Percentiles rank a stretch among this genome's conserved stretches.
phyloP scores from a whole-genome alignment of 2,888 invertebrate genomes.

The Cancer borealis region DNA sequence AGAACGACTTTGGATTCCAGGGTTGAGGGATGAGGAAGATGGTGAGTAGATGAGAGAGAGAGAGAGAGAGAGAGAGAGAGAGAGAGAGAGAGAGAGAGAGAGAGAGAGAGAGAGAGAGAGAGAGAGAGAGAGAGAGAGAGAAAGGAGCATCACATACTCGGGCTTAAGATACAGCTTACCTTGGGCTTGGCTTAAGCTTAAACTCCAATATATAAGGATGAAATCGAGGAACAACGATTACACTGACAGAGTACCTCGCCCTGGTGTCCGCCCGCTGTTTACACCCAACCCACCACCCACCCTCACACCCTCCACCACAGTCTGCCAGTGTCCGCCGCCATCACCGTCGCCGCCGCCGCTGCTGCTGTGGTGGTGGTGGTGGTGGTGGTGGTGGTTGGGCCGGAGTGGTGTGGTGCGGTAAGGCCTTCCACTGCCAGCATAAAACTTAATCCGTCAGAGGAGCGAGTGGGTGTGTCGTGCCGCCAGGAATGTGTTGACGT shows the following conservation, averaged over 20 bases:
- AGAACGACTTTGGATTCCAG: neutral
- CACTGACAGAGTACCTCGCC: constrained; percentile 60
- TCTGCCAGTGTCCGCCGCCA: neutral
- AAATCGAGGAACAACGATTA: constrained; percentile 67
- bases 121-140: neutral
- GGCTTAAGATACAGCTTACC: constrained; percentile 32
- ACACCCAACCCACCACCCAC: neutral
- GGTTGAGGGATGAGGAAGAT: neutral
- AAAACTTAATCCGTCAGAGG: constrained; percentile 64
- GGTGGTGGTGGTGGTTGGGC: neutral
- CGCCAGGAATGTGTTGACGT: constrained; percentile 43
- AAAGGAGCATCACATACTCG: constrained; percentile 39
- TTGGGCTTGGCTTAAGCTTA: constrained; percentile 66
- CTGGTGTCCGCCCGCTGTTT: constrained; percentile 56
- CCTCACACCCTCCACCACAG: neutral
- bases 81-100: constrained; percentile 44
- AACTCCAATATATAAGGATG: constrained; percentile 72
- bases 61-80: constrained; percentile 47
- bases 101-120: neutral
- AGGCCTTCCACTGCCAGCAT: constrained; percentile 44
- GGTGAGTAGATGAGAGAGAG: constrained; percentile 44
- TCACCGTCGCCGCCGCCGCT: neutral
- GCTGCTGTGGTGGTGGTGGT: neutral
- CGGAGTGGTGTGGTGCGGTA: neutral
- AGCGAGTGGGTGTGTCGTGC: constrained; percentile 8